Evolutionary conservation across 2,888 invertebrate species (phyloP).

Genomic region (Philereme vetulata): DNA sequence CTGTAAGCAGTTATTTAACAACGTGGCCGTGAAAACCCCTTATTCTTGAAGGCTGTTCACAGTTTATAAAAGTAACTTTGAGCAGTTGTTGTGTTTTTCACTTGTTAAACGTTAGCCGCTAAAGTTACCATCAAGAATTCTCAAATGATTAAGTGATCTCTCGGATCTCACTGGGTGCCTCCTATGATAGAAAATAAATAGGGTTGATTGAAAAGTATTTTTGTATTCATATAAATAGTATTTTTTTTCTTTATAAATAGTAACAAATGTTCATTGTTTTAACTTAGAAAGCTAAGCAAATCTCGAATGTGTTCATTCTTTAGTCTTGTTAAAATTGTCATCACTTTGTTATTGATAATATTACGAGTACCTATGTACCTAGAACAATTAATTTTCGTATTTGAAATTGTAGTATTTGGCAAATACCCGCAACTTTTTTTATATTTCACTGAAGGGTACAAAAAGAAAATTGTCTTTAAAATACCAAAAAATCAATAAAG

Average conservation of each 20-base stretch:
- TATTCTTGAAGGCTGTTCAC: too few relatives aligned
- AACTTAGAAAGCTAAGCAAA: conserved; percentile 9
- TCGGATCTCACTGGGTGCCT: too few relatives aligned
- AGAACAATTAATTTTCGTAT: not conserved
- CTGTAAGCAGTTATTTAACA: too few relatives aligned
- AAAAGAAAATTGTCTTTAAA: conserved; percentile 71
- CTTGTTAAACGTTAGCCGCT: too few relatives aligned
- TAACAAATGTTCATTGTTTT: conserved; percentile 7
- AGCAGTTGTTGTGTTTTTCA: too few relatives aligned
- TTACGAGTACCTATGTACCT: not conserved
- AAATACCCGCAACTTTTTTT: conserved; percentile 47
- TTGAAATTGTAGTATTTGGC: conserved; percentile 5
- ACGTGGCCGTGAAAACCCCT: too few relatives aligned
- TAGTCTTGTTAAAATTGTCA: conserved; percentile 7
- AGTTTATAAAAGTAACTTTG: too few relatives aligned
- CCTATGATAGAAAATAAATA: too few relatives aligned
- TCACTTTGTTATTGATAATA: conserved; percentile 3
- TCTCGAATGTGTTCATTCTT: conserved; percentile 22
- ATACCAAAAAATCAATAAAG: conserved; percentile 77
- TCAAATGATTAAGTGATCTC: too few relatives aligned
- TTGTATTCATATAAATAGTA: too few relatives aligned
- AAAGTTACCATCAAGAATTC: too few relatives aligned
- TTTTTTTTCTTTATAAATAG: not conserved
- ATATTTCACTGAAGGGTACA: conserved; percentile 60
- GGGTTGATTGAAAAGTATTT: too few relatives aligned